These are phyloP conservation scores for Hypotaenidia philippensis DNA, from an alignment of 2,797 vertebrate genomes.

Conservation along the genomic window DNA sequence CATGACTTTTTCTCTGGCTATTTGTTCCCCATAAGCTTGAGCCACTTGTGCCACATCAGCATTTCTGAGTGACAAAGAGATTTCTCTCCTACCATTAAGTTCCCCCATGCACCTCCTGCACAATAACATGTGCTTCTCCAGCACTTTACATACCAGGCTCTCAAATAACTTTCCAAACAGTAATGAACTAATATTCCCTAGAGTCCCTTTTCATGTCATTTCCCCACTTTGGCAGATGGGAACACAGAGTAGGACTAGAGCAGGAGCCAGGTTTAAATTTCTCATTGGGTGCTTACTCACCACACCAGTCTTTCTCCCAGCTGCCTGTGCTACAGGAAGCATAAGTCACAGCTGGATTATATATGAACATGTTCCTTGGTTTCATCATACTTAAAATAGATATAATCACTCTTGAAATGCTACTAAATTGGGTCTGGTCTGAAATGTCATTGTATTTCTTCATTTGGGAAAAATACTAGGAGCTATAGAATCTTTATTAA, in stretches of 20 bases:
- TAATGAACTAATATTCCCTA: neutral
- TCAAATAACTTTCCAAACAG: neutral
- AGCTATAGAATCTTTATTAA: neutral
- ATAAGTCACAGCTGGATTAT: neutral
- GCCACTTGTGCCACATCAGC: neutral
- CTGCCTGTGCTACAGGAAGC: neutral
- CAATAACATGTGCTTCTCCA: neutral
- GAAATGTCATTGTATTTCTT: neutral
- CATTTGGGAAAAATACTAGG: neutral
- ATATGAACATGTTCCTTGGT: neutral
- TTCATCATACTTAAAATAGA: neutral
- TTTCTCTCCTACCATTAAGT: neutral
- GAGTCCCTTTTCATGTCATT: neutral
- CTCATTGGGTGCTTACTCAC: neutral
- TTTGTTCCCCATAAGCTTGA: neutral
- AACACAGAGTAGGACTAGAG: neutral
- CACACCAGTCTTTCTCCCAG: neutral
- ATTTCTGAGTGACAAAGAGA: neutral
- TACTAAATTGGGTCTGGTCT: neutral
- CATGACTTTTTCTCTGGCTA: neutral
- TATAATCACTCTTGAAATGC: neutral
- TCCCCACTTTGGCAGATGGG: neutral
- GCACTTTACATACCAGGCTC: neutral
- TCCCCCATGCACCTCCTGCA: neutral
- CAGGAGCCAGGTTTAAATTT: neutral